Percentiles rank a stretch among this genome's conserved stretches.
Evolutionary conservation across 2,113 vertebrate genomes (phyloP).

Genomic region (Nibea albiflora): DNA sequence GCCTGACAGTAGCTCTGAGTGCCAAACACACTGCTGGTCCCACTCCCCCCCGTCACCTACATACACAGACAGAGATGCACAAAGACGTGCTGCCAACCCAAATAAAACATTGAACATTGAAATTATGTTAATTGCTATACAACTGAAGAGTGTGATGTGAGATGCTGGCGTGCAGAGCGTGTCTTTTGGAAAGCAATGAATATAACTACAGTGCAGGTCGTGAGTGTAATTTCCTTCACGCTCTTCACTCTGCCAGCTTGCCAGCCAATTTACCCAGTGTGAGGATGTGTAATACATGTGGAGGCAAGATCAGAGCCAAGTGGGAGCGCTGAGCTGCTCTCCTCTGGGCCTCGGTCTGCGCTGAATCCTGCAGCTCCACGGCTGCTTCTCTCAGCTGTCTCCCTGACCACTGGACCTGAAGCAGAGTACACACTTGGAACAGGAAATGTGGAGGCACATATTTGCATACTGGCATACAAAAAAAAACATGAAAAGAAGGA

Average conservation of each 20-base stretch:
- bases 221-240: constrained; percentile 26
- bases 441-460: neutral
- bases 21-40: constrained; percentile 83
- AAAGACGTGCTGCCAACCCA: constrained; percentile 24
- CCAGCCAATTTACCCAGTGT: constrained; percentile 69
- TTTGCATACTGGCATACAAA: constrained; percentile 21
- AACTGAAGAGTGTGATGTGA: constrained; percentile 14
- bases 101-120: constrained; percentile 14
- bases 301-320: constrained; percentile 76
- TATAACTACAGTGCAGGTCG: constrained; percentile 7
- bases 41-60: constrained; percentile 87
- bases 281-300: constrained; percentile 74
- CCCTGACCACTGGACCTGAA: constrained; percentile 75
- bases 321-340: constrained; percentile 64
- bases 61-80: constrained; percentile 38
- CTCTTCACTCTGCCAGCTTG: constrained; percentile 19
- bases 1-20: constrained; percentile 76
- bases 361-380: constrained; percentile 74
- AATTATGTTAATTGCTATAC: constrained; percentile 28
- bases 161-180: neutral
- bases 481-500: neutral
- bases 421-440: neutral
- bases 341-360: constrained; percentile 79
- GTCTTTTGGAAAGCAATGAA: constrained; percentile 33
- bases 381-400: constrained; percentile 72